phyloP scores from a whole-genome alignment of 2,113 vertebrate genomes.

The Albula glossodonta region DNA sequence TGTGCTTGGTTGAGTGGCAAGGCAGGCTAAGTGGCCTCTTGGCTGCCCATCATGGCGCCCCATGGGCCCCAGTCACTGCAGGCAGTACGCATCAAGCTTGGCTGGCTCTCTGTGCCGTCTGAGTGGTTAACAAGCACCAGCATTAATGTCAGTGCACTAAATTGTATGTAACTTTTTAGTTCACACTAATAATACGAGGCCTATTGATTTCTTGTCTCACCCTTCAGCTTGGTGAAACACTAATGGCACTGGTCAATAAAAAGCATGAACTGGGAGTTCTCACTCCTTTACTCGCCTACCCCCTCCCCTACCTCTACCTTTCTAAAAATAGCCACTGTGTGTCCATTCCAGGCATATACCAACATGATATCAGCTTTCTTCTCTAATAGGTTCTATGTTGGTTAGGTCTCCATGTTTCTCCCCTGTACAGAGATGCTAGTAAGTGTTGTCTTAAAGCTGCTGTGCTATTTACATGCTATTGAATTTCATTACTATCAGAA shows the following conservation, averaged over 20 bases:
- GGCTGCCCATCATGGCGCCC: background rate
- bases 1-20: background rate
- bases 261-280: background rate
- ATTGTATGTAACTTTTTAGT: slow-evolving; percentile 23
- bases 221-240: slow-evolving; percentile 21
- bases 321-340: slow-evolving; percentile 11
- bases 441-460: background rate
- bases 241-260: slow-evolving; percentile 27
- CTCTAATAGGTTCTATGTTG: background rate
- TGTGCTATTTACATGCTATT: background rate
- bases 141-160: slow-evolving; percentile 21
- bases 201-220: slow-evolving; percentile 25
- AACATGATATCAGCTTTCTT: background rate
- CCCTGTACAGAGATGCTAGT: background rate
- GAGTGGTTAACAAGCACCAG: background rate
- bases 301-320: background rate
- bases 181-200: background rate
- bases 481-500: background rate
- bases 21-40: background rate
- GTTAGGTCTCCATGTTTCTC: background rate
- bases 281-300: background rate
- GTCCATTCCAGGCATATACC: background rate
- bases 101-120: background rate
- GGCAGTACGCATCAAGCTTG: background rate
- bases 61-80: background rate